These are phyloP conservation scores for Nycticryphes semicollaris DNA, from an alignment of 2,113 vertebrate genomes.

Conservation along the genomic window DNA sequence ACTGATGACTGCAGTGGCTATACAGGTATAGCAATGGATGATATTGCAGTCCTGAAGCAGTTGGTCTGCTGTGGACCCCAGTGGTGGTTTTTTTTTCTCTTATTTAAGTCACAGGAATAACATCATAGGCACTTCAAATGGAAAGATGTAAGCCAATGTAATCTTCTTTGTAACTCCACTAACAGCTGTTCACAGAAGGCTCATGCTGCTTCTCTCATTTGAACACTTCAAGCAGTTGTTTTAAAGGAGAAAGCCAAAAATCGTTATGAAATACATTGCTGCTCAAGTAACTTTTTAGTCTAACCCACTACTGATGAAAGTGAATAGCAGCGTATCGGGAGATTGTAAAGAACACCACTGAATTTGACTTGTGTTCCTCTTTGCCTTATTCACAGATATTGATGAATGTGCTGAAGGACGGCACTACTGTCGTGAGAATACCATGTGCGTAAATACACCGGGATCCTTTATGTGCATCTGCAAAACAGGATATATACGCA, in stretches of 20 bases:
- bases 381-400: slow-evolving; percentile 80
- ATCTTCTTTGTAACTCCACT: slow-evolving; percentile 2
- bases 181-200: slow-evolving; percentile 16
- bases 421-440: slow-evolving; percentile 97
- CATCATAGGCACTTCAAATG: slow-evolving; percentile 18
- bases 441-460: slow-evolving; percentile 93
- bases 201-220: neutral
- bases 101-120: neutral
- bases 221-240: neutral
- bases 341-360: neutral
- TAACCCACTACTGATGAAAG: neutral
- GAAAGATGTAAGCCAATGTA: slow-evolving; percentile 12
- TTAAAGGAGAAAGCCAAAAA: neutral
- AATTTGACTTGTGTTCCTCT: neutral
- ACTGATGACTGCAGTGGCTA: neutral
- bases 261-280: neutral
- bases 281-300: neutral
- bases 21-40: neutral
- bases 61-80: neutral
- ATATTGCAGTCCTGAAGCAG: neutral
- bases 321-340: accelerated
- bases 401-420: slow-evolving; percentile 96
- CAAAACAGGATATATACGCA: slow-evolving; percentile 93
- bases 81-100: neutral
- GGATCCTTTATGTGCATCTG: slow-evolving; percentile 98